Percentiles rank a stretch among this genome's conserved stretches.
Conservation (phyloP, 2,888 invertebrate genomes). For the Cinara cedri region DNA sequence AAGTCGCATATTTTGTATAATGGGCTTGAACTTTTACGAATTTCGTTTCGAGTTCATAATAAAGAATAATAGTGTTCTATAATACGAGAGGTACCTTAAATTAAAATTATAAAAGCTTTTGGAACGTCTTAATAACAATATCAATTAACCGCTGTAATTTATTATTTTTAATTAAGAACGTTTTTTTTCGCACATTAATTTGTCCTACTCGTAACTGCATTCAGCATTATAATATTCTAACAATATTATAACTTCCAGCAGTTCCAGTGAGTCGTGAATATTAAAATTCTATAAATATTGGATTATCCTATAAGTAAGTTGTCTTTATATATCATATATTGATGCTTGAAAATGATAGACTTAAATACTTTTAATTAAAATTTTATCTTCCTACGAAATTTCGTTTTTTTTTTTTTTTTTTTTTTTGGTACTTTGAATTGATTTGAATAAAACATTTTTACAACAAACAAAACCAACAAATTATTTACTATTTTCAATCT, state of each 20-base stretch:
- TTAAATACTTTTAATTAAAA: too few species aligned
- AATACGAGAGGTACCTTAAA: background rate
- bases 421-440: too few species aligned
- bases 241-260: background rate
- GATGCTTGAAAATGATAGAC: too few species aligned
- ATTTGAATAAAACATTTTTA: too few species aligned
- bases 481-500: too few species aligned
- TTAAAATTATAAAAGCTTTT: background rate
- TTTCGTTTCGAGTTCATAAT: slow-evolving; percentile 30
- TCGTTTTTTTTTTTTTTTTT: too few species aligned
- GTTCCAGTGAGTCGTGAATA: background rate
- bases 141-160: slow-evolving; percentile 26
- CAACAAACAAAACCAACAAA: too few species aligned
- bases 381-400: too few species aligned
- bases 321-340: too few species aligned
- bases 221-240: background rate
- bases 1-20: slow-evolving; percentile 1
- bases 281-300: slow-evolving; percentile 22
- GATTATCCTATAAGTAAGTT: too few species aligned
- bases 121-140: slow-evolving; percentile 24
- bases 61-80: slow-evolving; percentile 10
- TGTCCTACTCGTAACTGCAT: background rate
- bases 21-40: slow-evolving; percentile 18
- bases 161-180: slow-evolving; percentile 46
- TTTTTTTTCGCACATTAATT: background rate